Evolutionary conservation across 2,797 vertebrate species (phyloP), one percentile per base, ranked within the genome.

Genomic region (Sciurus carolinensis): DNA sequence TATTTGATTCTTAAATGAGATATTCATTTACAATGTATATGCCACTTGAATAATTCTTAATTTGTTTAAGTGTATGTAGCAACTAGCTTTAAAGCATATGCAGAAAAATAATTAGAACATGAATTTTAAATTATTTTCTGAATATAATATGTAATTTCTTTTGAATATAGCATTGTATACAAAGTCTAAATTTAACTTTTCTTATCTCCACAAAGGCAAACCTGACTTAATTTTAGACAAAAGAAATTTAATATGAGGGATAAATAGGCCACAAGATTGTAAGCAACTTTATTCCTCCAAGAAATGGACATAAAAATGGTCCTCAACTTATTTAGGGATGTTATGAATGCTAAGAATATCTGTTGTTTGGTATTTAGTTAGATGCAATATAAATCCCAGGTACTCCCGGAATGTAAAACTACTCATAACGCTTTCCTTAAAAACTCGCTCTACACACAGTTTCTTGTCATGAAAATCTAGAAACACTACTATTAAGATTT

Each of bases 81-180:
- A 90, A 14, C 94, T 90, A 86, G 59, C 39, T 85, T 87, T 82
- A 81, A 87, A 94, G 52, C 47, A 64, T 33, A 69, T 77, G 39
- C 10, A 87, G 87, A 73, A 93, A 91, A 82, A 44, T 7, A 44
- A 44, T 67, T 95, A 76, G 54, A 96, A 57, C 64, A 91, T 91
- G 50, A 90, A 90, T 94, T 96, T 87, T 88, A 90, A n/a, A n/a
- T n/a, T n/a, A 47, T 91, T 24, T 95, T 64, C n/a, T 66, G 39
- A 94, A 47, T 92, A 93, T 94, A 83, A 64, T 93, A 33, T 62
- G 15, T 76, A 71, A 82, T 87, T 95, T 84, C 57, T 82, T 57
- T 71, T 33, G 47, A 76, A 69, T 86, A 12, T 93, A 83, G 94
- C 69, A 90, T 44, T 44, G 42, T 59, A 86, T 93, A 18, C 84